Base-by-base conservation (phyloP, 2,797 vertebrate genomes). In the Poecilia picta region DNA sequence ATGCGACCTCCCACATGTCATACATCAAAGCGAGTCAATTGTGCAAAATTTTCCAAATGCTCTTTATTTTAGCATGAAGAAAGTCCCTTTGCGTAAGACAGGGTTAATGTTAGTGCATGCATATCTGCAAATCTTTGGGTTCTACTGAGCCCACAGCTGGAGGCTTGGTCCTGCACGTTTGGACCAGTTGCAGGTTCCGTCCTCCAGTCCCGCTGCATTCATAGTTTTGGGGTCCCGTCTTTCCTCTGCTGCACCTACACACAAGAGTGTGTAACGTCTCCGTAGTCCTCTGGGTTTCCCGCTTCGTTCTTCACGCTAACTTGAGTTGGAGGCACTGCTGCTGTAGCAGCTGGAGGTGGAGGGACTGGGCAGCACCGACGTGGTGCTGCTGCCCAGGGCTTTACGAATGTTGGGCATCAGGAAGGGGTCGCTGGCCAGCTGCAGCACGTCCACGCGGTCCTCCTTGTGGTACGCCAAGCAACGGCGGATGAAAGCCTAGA, bases 381-480 rank as follows among this genome's bases (percentile, higher is more conserved):
- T 94, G 76, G 87, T 64, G 81, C 95, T 96, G 8, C 94, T 97
- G 88, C 96, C 96, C 77, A 98, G 95, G 5, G 98, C 96, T 92
- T 97, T 98, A 80, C 97, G 96, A 86, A 97, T 97, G 80, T 97
- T 97, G 84, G 97, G 97, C 96, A 97, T 95, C 81, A 98, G 93
- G 93, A 97, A 98, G 0, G 97, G 96, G 93, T 98, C 97, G 79
- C 95, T 96, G 89, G 97, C 96, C 92, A 99, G 90, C 94, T 98
- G 97, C 89, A 97, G 97, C 85, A 99, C 98, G 75, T 98, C 97
- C 85, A 98, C 97, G 31, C 98, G 96, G 78, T 99, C 98, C 93
- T 98, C 98, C 90, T 98, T 99, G 79, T 97, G 96, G 93, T 98
- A 99, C 76, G 97, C 97, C 92, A 99, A 91, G 83, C 97, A 99